Evolutionary conservation across 1,140 invertebrate species (phyloP).

Genomic region (Euura saliciscinereae): DNA sequence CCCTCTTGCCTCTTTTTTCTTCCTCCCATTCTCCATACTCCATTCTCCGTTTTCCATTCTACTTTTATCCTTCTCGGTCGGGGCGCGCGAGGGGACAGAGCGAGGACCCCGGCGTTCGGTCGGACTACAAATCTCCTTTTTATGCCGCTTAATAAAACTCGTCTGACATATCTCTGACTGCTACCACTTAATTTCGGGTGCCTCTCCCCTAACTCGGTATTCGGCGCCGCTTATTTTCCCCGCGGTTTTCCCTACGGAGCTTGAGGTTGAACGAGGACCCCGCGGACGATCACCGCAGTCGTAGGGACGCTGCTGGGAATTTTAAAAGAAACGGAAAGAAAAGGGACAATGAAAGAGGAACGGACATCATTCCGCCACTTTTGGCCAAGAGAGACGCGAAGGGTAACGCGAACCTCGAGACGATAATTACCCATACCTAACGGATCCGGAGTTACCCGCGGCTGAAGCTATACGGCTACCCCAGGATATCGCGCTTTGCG

Average conservation of each 20-base stretch:
- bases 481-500: too few relatives aligned
- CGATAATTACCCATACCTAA: too few relatives aligned
- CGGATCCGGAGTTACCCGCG: too few relatives aligned
- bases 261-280: too few relatives aligned
- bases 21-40: slow-evolving; percentile 23
- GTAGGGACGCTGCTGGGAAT: too few relatives aligned
- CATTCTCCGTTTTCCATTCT: slow-evolving; percentile 22
- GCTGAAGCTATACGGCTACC: too few relatives aligned
- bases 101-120: slow-evolving; percentile 18
- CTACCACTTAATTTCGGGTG: slow-evolving; percentile 58
- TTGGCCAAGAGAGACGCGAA: too few relatives aligned
- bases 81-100: background rate
- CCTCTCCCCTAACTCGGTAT: slow-evolving; percentile 15
- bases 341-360: too few relatives aligned
- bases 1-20: slow-evolving; percentile 20
- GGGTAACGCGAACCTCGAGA: too few relatives aligned
- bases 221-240: slow-evolving; percentile 9
- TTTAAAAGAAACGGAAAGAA: too few relatives aligned
- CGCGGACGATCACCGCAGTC: too few relatives aligned
- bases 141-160: slow-evolving; percentile 60
- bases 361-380: too few relatives aligned
- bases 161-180: slow-evolving; percentile 59
- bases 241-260: background rate
- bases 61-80: slow-evolving; percentile 14
- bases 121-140: slow-evolving; percentile 60